Percentiles rank a stretch among this genome's conserved stretches.
Evolutionary conservation across 2,888 invertebrate genomes (phyloP).

Genomic region (Catocala fraxini): DNA sequence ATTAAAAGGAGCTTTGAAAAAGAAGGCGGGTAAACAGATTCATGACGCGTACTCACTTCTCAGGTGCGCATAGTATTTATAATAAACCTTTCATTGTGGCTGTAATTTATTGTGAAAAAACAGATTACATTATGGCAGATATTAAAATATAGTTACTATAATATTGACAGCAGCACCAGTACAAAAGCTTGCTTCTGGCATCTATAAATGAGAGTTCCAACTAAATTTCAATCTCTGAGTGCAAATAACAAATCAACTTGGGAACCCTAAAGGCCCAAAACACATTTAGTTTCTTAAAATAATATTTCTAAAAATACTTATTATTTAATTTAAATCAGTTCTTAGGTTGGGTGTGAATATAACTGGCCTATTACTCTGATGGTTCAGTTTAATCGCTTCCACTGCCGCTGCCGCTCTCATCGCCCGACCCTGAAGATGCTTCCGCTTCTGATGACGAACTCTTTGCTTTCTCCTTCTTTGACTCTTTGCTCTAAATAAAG

Average conservation of each 20-base stretch:
- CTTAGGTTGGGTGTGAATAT: neutral
- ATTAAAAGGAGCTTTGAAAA: slow-evolving; percentile 8
- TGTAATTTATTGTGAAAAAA: too few relatives aligned
- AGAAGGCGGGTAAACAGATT: slow-evolving; percentile 14
- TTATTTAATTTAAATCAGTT: neutral
- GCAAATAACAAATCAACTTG: too few relatives aligned
- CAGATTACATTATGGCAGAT: too few relatives aligned
- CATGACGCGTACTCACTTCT: slow-evolving; percentile 8
- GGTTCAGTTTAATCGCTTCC: slow-evolving; percentile 64
- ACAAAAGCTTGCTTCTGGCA: too few relatives aligned
- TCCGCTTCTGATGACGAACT: slow-evolving; percentile 78
- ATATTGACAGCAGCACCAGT: too few relatives aligned
- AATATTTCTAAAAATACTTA: too few relatives aligned
- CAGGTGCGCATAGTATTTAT: neutral
- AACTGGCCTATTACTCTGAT: neutral
- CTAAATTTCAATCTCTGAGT: too few relatives aligned
- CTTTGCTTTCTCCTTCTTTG: slow-evolving; percentile 74
- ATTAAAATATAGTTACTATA: too few relatives aligned
- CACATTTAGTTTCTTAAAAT: too few relatives aligned
- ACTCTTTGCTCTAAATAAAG: slow-evolving; percentile 70
- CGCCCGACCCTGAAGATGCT: slow-evolving; percentile 74
- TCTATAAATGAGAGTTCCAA: too few relatives aligned
- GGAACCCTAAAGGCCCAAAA: too few relatives aligned
- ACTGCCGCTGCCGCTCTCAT: slow-evolving; percentile 71
- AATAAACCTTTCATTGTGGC: too few relatives aligned